A percentile compares a stretch with the other conserved stretches of the same genome.
phyloP scores from a whole-genome alignment of 2,797 vertebrate species.

The Thripadectes ignobilis region DNA sequence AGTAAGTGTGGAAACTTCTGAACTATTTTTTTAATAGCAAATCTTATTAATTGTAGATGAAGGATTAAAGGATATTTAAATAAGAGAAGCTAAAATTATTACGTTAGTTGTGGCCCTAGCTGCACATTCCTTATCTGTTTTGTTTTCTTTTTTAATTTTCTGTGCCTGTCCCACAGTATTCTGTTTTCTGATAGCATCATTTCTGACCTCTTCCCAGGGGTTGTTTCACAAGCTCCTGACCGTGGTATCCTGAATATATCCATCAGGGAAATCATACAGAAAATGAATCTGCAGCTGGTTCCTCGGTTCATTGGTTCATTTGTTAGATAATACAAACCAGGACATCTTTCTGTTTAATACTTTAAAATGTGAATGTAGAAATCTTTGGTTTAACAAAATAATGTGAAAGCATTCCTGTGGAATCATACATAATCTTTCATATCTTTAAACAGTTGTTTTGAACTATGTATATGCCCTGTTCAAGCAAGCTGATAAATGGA shows the following conservation, averaged over 20 bases:
- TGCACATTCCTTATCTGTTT: neutral
- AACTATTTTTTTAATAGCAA: slow-evolving; percentile 57
- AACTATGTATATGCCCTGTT: neutral
- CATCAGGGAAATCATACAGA: slow-evolving; percentile 76
- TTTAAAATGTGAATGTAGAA: slow-evolving; percentile 21
- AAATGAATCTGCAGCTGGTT: slow-evolving; percentile 72
- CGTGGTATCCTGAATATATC: slow-evolving; percentile 46
- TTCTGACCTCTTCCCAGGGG: slow-evolving; percentile 71
- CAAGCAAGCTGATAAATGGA: slow-evolving; percentile 7
- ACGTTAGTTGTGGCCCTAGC: neutral
- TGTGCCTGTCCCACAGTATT: slow-evolving; percentile 54
- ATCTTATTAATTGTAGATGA: slow-evolving; percentile 78
- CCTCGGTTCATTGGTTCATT: slow-evolving; percentile 68
- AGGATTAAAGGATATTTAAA: slow-evolving; percentile 69
- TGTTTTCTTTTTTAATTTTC: slow-evolving; percentile 42
- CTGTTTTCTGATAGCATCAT: slow-evolving; percentile 70
- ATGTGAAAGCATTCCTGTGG: neutral
- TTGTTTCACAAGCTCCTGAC: slow-evolving; percentile 60
- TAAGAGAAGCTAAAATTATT: slow-evolving; percentile 49
- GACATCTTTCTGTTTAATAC: slow-evolving; percentile 56
- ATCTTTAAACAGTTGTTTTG: neutral
- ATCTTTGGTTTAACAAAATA: slow-evolving; percentile 60
- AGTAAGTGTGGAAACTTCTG: slow-evolving; percentile 63
- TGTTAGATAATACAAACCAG: slow-evolving; percentile 71
- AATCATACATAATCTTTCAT: neutral